Base-by-base conservation (phyloP, 1,140 invertebrate species). In the Sycobia sp. region DNA sequence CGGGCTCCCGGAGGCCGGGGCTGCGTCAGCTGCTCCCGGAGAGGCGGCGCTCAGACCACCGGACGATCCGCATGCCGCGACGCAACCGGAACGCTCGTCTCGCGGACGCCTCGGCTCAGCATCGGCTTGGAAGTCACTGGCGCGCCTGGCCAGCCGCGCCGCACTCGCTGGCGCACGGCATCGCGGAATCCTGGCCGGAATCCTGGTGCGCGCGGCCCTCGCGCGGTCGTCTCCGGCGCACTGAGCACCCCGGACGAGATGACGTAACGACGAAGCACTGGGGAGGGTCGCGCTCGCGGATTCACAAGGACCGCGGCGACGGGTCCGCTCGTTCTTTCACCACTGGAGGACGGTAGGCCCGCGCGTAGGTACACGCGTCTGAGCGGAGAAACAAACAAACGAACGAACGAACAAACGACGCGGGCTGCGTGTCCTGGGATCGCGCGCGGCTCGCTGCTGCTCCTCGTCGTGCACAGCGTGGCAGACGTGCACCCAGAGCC, bases 391-490 rank as follows among this genome's bases (percentile, higher is more conserved):
- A 43, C 14, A 22, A 39, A 59, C 58, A 54, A 44, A 60, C 36
- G 38, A 5, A 34, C 44, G 56, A 57, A 57, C 54, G 54, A 49
- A 27, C 49, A 44, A 38, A 32, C 51, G 44, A 65, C 58, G 46
- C 69, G 22, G 22, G 20, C 1, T n/a, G n/a, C n/a, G n/a, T n/a
- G n/a, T n/a, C n/a, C n/a, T n/a, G n/a, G 51, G 78, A 74, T 73
- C 76, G 77, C 79, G 78, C 78, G 77, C 76, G 78, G 69, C 75
- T 79, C 75, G 69, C 68, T 67, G 32, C 46, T 25, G 47, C 36
- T 27, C 74, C n/a, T n/a, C n/a, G n/a, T 80, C 18, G 51, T 55
- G 39, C 39, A 55, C 51, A 41, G 51, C 51, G 77, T 76, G 23
- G 34, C 54, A 29, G 23, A 32, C 39, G 41, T 29, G 29, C n/a